These are phyloP conservation scores for Champsocephalus esox DNA, from an alignment of 2,797 vertebrate species.

Conservation along the genomic window DNA sequence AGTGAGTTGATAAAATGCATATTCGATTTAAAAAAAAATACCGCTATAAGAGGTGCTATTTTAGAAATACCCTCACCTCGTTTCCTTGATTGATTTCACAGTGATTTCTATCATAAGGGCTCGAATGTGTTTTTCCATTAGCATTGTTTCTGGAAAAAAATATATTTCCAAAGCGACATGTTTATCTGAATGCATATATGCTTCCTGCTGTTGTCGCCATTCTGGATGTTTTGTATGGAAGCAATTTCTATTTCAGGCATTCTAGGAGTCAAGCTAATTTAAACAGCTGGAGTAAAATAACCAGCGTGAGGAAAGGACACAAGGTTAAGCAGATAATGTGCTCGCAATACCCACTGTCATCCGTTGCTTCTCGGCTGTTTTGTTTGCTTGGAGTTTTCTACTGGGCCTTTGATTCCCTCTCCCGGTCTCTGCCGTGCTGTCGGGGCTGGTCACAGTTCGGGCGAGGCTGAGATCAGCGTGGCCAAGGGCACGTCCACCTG, in stretches of 20 bases:
- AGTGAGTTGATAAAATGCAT: constrained; percentile 21
- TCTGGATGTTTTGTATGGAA: constrained; percentile 64
- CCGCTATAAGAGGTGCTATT: constrained; percentile 6
- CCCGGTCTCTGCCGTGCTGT: constrained; percentile 38
- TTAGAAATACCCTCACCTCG: constrained; percentile 37
- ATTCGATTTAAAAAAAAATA: constrained; percentile 24
- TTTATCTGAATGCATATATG: constrained; percentile 29
- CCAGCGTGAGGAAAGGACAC: constrained; percentile 76
- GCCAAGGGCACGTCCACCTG: constrained; percentile 81
- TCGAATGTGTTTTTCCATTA: constrained; percentile 58
- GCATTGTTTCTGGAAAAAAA: constrained; percentile 32
- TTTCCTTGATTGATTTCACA: constrained; percentile 69
- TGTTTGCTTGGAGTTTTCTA: constrained; percentile 64
- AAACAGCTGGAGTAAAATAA: constrained; percentile 76
- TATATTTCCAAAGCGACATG: constrained; percentile 38
- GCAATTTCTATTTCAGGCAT: constrained; percentile 75
- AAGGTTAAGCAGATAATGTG: constrained; percentile 82
- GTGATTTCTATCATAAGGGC: constrained; percentile 46
- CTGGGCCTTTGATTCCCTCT: constrained; percentile 50
- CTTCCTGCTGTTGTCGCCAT: constrained; percentile 48
- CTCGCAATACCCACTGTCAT: constrained; percentile 69
- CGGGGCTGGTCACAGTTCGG: constrained; percentile 54
- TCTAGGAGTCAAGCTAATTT: constrained; percentile 75
- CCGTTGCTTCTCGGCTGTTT: constrained; percentile 46
- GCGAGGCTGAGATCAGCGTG: constrained; percentile 68